Base-by-base conservation (phyloP, 2,888 invertebrate species). In the Agriopis marginaria region DNA sequence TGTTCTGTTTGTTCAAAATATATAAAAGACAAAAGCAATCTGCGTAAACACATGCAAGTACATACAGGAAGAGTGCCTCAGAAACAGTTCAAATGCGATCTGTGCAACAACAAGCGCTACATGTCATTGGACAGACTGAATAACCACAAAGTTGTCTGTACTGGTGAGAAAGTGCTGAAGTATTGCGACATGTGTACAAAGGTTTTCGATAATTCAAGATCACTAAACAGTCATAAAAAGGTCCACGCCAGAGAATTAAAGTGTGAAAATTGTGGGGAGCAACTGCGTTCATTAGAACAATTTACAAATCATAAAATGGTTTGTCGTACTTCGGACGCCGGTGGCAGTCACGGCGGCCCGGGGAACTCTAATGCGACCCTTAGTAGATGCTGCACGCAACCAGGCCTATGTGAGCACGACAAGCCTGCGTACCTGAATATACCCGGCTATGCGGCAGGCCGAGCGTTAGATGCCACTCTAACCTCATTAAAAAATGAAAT, bases 21-120 rank as follows among this genome's bases (percentile, higher is more conserved):
- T 80, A 95, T 95, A 68, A 95, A 94, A 83, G 94, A 95, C 83
- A 95, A 95, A 76, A 94, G 94, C 81, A 95, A 95, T 79, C 83
- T 95, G 75, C 93, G 94, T 72, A 95, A 95, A 79, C 94, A 95
- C 77, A 95, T 95, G 94, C 94, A 94, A 83, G 94, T 95, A n/a
- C 94, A 95, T 76, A 94, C 94, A 49, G 94, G 94, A 1, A 84
- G 94, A 50, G 93, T 94, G 61, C 94, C 94, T 63, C 94, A 94
- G 77, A 95, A 94, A 81, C 94, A 95, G 80, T 95, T 95, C 76
- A 95, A 95, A 80, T 95, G 94, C 89, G 94, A 95, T 79, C 81
- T 94, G 63, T 95, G 94, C 78, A 94, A 95, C 79, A 95, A 95
- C 73, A 95, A 94, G 78, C 90, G 94, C 40, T 94, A 94, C 79